Evolutionary conservation across 1,140 invertebrate genomes (phyloP).

Genomic region (Orchesella cincta): DNA sequence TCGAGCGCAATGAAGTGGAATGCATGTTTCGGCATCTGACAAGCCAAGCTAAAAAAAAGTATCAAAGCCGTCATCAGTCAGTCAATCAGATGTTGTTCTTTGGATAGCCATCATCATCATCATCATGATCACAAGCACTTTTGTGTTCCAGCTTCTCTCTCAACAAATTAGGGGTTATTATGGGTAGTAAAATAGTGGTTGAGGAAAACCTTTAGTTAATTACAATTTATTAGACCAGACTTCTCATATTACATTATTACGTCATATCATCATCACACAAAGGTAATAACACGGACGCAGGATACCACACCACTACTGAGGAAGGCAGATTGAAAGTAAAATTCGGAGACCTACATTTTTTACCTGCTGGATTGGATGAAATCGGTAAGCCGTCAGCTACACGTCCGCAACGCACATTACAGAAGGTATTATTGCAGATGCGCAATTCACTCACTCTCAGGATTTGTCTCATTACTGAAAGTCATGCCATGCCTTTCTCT

Average conservation of each 20-base stretch:
- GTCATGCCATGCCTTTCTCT: too few species aligned
- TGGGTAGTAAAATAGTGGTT: conserved; percentile 40
- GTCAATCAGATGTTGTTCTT: conserved; percentile 26
- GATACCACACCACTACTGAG: neutral
- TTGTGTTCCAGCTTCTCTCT: conserved; percentile 22
- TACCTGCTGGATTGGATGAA: too few species aligned
- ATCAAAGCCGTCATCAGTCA: conserved; percentile 25
- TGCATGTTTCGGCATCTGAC: conserved; percentile 10
- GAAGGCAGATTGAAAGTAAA: neutral
- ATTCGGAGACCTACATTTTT: too few species aligned
- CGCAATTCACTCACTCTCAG: too few species aligned
- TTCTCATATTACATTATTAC: conserved; percentile 9
- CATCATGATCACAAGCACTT: neutral
- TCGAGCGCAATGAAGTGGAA: conserved; percentile 1
- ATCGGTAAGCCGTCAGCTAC: too few species aligned
- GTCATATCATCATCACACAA: conserved; percentile 2
- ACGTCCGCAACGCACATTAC: too few species aligned
- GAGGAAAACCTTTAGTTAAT: conserved; percentile 45
- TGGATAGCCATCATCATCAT: neutral
- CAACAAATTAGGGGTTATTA: conserved; percentile 45
- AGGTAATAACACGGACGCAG: neutral
- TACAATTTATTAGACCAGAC: conserved; percentile 47
- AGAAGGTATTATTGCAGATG: too few species aligned
- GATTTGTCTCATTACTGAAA: too few species aligned
- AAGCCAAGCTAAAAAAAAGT: neutral